phyloP scores from a whole-genome alignment of 2,113 vertebrate genomes.

The Gallinago media region DNA sequence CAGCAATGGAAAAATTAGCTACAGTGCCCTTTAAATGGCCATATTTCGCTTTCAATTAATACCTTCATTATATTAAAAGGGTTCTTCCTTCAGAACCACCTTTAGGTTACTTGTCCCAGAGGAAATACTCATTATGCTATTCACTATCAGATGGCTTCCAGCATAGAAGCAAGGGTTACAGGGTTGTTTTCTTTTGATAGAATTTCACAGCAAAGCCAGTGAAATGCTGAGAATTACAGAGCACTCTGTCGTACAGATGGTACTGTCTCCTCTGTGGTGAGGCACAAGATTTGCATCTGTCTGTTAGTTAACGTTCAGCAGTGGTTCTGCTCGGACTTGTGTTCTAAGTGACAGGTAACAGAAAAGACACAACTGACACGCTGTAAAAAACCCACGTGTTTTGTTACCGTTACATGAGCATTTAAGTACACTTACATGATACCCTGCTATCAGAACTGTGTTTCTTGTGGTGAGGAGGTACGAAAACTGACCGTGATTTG shows the following conservation, averaged over 20 bases:
- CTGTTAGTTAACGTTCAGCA: not conserved
- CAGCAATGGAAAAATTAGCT: not conserved
- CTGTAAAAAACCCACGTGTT: not conserved
- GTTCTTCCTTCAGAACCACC: not conserved
- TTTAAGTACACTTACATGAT: not conserved
- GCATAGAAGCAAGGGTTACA: not conserved
- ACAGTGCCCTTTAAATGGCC: not conserved
- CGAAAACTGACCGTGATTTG: not conserved
- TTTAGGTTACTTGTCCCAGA: not conserved
- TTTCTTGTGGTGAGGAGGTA: not conserved
- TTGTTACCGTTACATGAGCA: not conserved
- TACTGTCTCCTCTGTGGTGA: not conserved
- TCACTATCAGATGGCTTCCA: not conserved
- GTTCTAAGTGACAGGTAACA: conserved; percentile 9
- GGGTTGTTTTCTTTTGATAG: not conserved
- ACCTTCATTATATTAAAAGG: not conserved
- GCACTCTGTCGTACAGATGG: not conserved
- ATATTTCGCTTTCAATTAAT: not conserved
- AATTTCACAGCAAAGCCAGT: not conserved
- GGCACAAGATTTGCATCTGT: conserved; percentile 19
- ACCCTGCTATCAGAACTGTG: not conserved
- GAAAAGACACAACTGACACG: not conserved
- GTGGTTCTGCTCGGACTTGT: not conserved
- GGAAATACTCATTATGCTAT: not conserved
- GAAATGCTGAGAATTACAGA: not conserved